Evolutionary conservation across 2,888 invertebrate genomes (phyloP).

Genomic region (Lordiphosa andalusiaca): DNA sequence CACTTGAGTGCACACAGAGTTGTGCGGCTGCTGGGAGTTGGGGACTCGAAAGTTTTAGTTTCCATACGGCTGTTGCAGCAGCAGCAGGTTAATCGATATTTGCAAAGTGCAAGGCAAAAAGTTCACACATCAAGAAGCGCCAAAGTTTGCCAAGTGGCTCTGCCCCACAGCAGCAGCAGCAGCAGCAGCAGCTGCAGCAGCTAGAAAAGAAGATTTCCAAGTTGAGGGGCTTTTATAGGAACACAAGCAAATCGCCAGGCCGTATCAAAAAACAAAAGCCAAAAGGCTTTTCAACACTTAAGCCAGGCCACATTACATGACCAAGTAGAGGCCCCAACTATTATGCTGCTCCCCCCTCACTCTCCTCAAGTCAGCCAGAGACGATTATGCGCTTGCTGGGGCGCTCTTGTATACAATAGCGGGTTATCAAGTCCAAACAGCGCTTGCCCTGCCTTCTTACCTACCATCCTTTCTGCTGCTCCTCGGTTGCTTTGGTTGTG

Average conservation of each 20-base stretch:
- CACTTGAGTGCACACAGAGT: constrained; percentile 27
- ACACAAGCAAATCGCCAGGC: background rate
- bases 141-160: constrained; percentile 48
- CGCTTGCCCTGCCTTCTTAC: constrained; percentile 24
- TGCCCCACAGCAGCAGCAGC: too few species aligned
- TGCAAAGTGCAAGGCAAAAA: constrained; percentile 35
- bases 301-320: too few species aligned
- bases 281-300: constrained; percentile 32
- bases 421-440: constrained; percentile 73
- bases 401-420: constrained; percentile 67
- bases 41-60: background rate
- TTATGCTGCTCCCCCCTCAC: constrained; percentile 22
- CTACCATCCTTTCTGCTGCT: constrained; percentile 14
- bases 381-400: constrained; percentile 70
- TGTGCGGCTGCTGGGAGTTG: too few species aligned
- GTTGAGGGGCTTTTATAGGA: constrained; percentile 6
- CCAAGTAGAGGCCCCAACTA: constrained; percentile 22
- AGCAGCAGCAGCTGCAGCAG: constrained; percentile 1
- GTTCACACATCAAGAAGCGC: constrained; percentile 52
- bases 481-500: background rate
- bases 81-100: constrained; percentile 45
- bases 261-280: constrained; percentile 4
- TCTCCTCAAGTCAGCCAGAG: constrained; percentile 11
- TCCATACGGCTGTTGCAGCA: constrained; percentile 5
- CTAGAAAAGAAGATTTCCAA: constrained; percentile 1